Conservation (phyloP, 2,797 vertebrate genomes). For the Scarus forsteni region DNA sequence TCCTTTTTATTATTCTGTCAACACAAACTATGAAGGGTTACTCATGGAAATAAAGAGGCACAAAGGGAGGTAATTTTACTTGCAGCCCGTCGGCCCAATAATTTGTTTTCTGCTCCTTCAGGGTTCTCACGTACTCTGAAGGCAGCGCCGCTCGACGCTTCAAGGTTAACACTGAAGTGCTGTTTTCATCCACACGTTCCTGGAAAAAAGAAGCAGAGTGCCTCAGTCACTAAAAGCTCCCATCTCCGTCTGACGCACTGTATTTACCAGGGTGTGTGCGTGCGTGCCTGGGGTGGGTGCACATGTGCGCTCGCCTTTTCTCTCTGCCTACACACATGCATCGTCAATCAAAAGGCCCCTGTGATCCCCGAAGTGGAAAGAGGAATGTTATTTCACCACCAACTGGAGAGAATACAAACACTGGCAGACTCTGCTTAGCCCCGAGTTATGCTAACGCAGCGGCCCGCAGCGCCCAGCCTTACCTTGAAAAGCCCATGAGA, state of each 20-base stretch:
- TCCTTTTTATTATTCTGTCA: conserved; percentile 79
- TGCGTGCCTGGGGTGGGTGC: not conserved
- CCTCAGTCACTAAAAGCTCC: conserved; percentile 69
- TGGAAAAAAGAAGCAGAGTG: conserved; percentile 58
- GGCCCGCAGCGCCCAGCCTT: conserved; percentile 19
- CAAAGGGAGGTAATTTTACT: conserved; percentile 76
- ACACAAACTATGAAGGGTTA: conserved; percentile 74
- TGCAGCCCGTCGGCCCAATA: conserved; percentile 70
- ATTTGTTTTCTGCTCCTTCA: conserved; percentile 79
- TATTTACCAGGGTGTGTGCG: conserved; percentile 7
- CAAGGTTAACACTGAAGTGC: conserved; percentile 81
- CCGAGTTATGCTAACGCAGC: conserved; percentile 31
- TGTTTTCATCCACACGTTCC: conserved; percentile 75
- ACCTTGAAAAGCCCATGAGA: conserved; percentile 27
- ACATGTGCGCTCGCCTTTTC: conserved; percentile 15
- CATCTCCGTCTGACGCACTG: conserved; percentile 47
- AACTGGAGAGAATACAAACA: conserved; percentile 54
- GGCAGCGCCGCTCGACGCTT: conserved; percentile 71
- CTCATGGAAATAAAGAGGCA: conserved; percentile 78
- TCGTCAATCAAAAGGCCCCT: conserved; percentile 51
- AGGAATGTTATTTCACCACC: conserved; percentile 48
- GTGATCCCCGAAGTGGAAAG: conserved; percentile 56
- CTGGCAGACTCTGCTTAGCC: conserved; percentile 26
- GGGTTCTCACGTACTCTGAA: conserved; percentile 66
- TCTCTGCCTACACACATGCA: conserved; percentile 46